Base-by-base conservation (phyloP, 2,888 invertebrate species). In the Meganola albula region DNA sequence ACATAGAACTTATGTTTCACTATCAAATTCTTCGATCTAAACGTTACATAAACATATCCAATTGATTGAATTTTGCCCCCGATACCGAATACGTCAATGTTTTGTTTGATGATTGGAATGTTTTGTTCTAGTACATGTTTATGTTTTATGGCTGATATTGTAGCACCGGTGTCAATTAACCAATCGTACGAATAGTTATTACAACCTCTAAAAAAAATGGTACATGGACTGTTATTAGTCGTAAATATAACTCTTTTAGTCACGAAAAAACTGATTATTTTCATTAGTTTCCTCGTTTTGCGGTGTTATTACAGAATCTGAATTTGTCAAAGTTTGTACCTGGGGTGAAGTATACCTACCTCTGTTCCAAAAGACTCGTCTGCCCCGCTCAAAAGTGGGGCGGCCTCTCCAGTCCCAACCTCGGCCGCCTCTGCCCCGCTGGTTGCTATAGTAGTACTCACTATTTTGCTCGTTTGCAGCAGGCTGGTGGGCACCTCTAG, bases 1-100 rank as follows among this genome's bases (percentile, higher is more conserved):
- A 38, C 11, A 24, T 31, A 38, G 20, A 38, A 37, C 10, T 26
- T 33, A 14, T 37, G 33, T 10, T 11, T 2, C 2, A 22, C 1
- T 9, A 2, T 11, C 2, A 11, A 14, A 6, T 22, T 12, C 1
- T 12, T 4, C 9, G 25, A 4, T 6, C 3, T 11, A n/a, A 36
- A 24, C 8, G 10, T 10, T 24, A 36, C 5, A 13, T 30, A 31
- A 7, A 31, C 27, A 11, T 12, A 31, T 4, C 36, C 27, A 10
- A 24, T 14, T 12, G 36, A 18, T 3, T 27, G 10, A 1, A 23
- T 10, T n/a, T 27, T 27, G 5, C 36, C 31, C 3, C 36, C 31
- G 8, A 36, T 11, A 5, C 31, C 36, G 3, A 23, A 31, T 12
- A 36, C 21, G 7, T 9, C 2, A 6, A 20, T 25, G 8, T 9